A percentile compares a stretch with the other conserved stretches of the same genome.
These are phyloP conservation scores for Otolemur garnettii DNA, from an alignment of 2,113 vertebrate species.

Conservation along the genomic window DNA sequence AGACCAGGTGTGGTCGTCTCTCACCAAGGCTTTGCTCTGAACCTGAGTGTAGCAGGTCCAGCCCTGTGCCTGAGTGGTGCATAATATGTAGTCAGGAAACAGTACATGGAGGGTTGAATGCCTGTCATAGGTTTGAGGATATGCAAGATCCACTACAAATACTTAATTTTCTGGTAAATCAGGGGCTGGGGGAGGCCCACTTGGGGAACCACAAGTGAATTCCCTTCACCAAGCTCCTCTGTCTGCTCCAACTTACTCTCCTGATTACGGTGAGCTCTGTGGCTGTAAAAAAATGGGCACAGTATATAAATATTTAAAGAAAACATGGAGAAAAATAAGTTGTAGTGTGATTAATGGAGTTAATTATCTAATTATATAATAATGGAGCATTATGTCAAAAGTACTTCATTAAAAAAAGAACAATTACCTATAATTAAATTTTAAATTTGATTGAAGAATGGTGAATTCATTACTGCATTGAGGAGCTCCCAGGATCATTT, in stretches of 20 bases:
- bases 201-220: background rate
- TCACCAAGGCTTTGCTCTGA: background rate
- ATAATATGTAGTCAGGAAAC: background rate
- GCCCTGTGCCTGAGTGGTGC: background rate
- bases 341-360: constrained; percentile 70
- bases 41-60: background rate
- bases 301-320: constrained; percentile 79
- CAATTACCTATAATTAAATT: constrained; percentile 82
- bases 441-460: constrained; percentile 82
- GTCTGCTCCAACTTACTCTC: background rate
- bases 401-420: constrained; percentile 79
- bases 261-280: background rate
- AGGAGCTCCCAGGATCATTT: constrained; percentile 50
- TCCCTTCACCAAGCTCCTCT: background rate
- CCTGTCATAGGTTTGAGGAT: background rate
- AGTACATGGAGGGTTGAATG: background rate
- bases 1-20: background rate
- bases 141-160: background rate
- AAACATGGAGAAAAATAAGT: constrained; percentile 77
- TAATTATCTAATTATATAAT: constrained; percentile 81
- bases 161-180: background rate
- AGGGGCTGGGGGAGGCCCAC: background rate
- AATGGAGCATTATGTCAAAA: constrained; percentile 80
- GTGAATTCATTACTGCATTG: constrained; percentile 67
- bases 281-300: constrained; percentile 49